phyloP scores from a whole-genome alignment of 2,113 vertebrate species.

The Origma solitaria region DNA sequence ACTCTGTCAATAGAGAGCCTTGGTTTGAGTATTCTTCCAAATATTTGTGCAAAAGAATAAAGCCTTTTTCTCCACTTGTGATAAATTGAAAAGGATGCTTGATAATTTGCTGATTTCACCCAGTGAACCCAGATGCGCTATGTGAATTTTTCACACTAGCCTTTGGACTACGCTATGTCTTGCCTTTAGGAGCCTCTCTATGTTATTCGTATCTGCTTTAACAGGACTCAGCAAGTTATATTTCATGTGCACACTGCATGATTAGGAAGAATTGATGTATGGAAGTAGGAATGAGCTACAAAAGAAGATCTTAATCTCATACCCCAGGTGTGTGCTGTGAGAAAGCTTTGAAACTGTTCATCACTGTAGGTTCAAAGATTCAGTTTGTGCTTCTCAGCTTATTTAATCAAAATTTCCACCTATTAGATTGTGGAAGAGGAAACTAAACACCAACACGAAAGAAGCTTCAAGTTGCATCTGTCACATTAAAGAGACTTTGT shows the following conservation, averaged over 20 bases:
- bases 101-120: neutral
- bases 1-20: neutral
- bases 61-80: rapidly evolving
- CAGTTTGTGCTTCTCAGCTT: neutral
- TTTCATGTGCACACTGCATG: neutral
- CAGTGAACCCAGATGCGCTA: neutral
- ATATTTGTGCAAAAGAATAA: neutral
- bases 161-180: neutral
- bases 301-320: neutral
- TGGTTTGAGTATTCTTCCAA: neutral
- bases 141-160: neutral
- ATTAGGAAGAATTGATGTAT: neutral
- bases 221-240: neutral
- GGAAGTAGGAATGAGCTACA: neutral
- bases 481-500: constrained; percentile 14
- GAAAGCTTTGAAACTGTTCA: neutral
- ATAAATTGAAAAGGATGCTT: neutral
- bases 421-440: neutral
- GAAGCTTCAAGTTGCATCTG: neutral
- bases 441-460: neutral
- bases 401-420: neutral
- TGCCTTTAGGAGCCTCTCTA: neutral
- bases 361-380: neutral
- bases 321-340: neutral
- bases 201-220: neutral